Evolutionary conservation across 2,113 vertebrate species (phyloP).

Genomic region (Talpa occidentalis): DNA sequence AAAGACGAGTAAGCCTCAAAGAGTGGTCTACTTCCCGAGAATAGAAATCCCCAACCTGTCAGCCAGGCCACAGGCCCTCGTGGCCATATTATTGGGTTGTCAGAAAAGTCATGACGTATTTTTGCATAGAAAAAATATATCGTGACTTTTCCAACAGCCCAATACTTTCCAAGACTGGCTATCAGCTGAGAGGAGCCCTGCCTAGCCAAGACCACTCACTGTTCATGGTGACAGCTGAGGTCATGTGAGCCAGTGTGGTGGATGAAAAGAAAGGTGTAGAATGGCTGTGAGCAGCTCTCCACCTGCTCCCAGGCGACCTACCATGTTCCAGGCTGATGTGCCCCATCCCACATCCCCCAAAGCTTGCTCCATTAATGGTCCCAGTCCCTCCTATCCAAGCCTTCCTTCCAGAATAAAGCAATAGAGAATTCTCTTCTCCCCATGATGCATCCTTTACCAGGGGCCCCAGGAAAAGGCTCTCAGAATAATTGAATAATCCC

Average conservation of each 20-base stretch:
- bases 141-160: not conserved
- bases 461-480: slow-evolving; percentile 5
- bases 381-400: not conserved
- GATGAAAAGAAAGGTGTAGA: too few species aligned
- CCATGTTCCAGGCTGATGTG: too few species aligned
- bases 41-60: not conserved
- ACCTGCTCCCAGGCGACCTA: not conserved
- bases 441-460: not conserved
- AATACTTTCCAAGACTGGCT: not conserved
- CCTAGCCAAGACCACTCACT: not conserved
- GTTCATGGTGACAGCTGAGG: rapidly evolving
- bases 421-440: not conserved
- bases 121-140: too few species aligned
- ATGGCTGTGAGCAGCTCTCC: not conserved
- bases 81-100: too few species aligned
- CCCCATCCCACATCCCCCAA: not conserved
- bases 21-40: rapidly evolving
- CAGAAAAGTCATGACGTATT: too few species aligned
- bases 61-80: not conserved
- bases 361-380: not conserved
- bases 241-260: not conserved
- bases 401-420: not conserved
- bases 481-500: slow-evolving; percentile 63
- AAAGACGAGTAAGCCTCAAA: rapidly evolving
- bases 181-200: not conserved